These are phyloP conservation scores for Gouania willdenowi DNA, from an alignment of 2,797 vertebrate genomes.

Conservation along the genomic window DNA sequence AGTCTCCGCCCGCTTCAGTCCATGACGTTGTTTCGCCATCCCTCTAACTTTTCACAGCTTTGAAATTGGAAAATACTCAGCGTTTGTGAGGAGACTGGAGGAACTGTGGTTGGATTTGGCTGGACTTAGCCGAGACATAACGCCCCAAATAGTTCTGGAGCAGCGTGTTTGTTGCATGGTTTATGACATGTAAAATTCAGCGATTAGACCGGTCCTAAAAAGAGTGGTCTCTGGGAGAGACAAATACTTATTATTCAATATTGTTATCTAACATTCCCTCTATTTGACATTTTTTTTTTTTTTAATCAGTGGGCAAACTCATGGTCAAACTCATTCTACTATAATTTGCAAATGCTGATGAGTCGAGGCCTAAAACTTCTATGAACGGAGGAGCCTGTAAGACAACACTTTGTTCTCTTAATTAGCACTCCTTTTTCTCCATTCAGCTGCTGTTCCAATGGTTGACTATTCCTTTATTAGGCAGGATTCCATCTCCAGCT, in stretches of 20 bases:
- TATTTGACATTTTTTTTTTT: constrained; percentile 34
- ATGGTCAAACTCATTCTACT: constrained; percentile 28
- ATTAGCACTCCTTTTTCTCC: constrained; percentile 72
- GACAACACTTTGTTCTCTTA: constrained; percentile 76
- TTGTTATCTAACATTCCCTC: constrained; percentile 61
- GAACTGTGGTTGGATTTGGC: constrained; percentile 62
- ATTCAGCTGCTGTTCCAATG: constrained; percentile 73
- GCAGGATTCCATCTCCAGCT: constrained; percentile 73
- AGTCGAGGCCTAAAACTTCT: constrained; percentile 57
- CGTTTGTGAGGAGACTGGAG: constrained; percentile 48
- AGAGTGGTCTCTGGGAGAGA: constrained; percentile 42
- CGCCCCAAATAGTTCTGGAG: constrained; percentile 65
- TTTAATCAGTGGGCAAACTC: constrained; percentile 20
- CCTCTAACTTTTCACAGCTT: constrained; percentile 70
- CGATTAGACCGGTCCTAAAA: constrained; percentile 44
- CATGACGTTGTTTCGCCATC: constrained; percentile 70
- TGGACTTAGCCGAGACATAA: constrained; percentile 56
- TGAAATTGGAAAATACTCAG: constrained; percentile 64
- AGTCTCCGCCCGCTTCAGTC: constrained; percentile 67
- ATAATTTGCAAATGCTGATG: constrained; percentile 30
- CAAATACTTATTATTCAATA: constrained; percentile 62
- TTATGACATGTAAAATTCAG: constrained; percentile 52
- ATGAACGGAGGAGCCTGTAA: constrained; percentile 64
- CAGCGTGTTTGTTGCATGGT: constrained; percentile 43
- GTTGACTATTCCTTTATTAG: constrained; percentile 79